phyloP scores from a whole-genome alignment of 1,140 invertebrate species.

The Araneus ventricosus region DNA sequence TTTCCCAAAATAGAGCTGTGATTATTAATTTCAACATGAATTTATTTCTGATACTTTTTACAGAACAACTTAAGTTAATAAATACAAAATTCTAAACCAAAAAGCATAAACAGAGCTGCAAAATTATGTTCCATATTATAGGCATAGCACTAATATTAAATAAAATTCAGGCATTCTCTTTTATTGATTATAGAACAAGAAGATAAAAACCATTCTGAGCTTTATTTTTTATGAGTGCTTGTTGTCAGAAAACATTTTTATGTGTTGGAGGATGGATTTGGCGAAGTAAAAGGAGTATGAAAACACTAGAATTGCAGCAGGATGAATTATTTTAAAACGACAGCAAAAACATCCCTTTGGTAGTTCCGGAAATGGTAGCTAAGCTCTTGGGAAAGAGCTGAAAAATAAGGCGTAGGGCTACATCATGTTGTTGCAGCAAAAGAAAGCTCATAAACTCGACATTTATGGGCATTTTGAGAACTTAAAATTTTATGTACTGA shows the following conservation, averaged over 20 bases:
- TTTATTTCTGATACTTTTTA: no score
- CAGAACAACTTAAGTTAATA: no score
- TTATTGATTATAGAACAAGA: no score
- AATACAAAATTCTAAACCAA: no score
- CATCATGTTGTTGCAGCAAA: not conserved
- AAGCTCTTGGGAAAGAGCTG: slow-evolving; percentile 25
- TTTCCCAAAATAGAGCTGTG: no score
- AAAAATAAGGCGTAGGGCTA: not conserved
- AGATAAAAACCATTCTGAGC: not conserved
- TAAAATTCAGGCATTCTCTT: no score
- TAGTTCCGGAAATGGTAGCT: slow-evolving; percentile 1
- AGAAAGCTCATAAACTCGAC: slow-evolving; percentile 13
- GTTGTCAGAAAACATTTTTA: not conserved
- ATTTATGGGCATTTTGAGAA: slow-evolving; percentile 42
- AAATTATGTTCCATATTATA: no score
- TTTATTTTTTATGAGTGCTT: slow-evolving; percentile 20
- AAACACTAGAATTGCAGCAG: not conserved
- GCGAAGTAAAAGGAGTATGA: not conserved
- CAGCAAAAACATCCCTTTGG: not conserved
- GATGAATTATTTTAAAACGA: not conserved
- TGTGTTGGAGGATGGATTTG: not conserved
- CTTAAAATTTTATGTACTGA: slow-evolving; percentile 35
- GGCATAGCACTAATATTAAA: no score
- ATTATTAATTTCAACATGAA: no score
- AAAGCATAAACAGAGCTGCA: no score